Conservation (phyloP, 2,888 invertebrate species). For the Eupithecia subfuscata region DNA sequence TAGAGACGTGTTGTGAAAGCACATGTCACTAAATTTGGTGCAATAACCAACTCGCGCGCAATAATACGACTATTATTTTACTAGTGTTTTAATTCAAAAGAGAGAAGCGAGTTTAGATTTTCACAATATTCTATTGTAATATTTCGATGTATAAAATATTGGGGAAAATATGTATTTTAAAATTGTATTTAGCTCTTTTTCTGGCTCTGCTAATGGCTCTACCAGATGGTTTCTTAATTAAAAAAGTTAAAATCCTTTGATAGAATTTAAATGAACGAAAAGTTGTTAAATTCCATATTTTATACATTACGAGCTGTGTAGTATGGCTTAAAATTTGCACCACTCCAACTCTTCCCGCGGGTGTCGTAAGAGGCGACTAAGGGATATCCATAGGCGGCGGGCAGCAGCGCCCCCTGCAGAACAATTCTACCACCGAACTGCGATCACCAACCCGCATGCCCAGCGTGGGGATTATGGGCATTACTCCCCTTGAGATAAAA, state of each 20-base stretch:
- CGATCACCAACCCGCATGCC: no score
- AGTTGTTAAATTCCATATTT: background rate
- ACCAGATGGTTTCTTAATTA: background rate
- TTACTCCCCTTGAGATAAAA: no score
- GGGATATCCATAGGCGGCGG: no score
- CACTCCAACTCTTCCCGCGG: no score
- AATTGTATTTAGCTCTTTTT: background rate
- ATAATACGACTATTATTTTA: slow-evolving; percentile 24
- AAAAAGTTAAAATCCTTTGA: background rate
- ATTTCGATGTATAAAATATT: background rate
- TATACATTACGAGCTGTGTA: no score
- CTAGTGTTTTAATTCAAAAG: background rate
- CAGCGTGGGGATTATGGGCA: no score
- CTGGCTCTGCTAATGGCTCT: background rate
- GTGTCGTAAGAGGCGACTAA: no score
- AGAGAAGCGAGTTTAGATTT: slow-evolving; percentile 11
- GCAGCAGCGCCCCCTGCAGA: no score
- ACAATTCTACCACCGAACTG: no score
- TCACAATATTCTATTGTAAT: background rate
- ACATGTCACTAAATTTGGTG: slow-evolving; percentile 21
- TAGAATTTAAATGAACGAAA: no score
- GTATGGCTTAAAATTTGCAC: no score
- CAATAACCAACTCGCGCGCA: slow-evolving; percentile 7
- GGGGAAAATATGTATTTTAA: background rate
- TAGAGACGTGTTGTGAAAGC: slow-evolving; percentile 35